Evolutionary conservation across 2,888 invertebrate species (phyloP).

Genomic region (Brachylomia viminalis): DNA sequence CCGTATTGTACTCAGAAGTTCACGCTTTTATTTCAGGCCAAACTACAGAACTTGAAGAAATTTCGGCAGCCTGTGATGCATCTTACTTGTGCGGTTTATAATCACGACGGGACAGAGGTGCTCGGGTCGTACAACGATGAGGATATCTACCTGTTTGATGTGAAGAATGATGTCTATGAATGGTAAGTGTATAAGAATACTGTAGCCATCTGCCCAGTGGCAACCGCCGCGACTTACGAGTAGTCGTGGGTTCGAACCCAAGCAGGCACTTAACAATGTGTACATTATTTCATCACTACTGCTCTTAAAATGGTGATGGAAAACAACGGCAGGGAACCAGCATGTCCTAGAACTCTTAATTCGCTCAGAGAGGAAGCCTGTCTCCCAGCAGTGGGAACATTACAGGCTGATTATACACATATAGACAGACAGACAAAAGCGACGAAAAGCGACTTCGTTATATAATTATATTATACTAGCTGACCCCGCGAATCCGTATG

Average conservation of each 20-base stretch:
- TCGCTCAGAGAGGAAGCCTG: background rate
- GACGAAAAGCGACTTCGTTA: too few relatives aligned
- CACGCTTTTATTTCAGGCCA: constrained; percentile 65
- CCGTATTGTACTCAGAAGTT: background rate
- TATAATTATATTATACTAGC: too few relatives aligned
- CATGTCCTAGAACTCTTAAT: background rate
- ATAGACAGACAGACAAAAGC: too few relatives aligned
- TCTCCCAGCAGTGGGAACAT: too few relatives aligned
- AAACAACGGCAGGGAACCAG: background rate
- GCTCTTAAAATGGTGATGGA: background rate
- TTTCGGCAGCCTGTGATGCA: constrained; percentile 84
- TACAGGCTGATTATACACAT: too few relatives aligned
- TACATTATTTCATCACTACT: background rate
- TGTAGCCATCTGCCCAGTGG: background rate
- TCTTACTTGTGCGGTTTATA: constrained; percentile 97
- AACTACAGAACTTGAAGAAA: constrained; percentile 64
- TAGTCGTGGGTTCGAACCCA: background rate
- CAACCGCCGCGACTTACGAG: background rate
- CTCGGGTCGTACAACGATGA: constrained; percentile 98
- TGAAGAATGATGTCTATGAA: constrained; percentile 85
- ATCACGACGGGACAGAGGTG: constrained; percentile 97
- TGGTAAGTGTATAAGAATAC: constrained; percentile 73
- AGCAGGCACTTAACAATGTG: background rate
- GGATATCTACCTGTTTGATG: constrained; percentile 97
- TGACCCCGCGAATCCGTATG: too few relatives aligned